Evolutionary conservation across 2,113 vertebrate genomes (phyloP).

Genomic region (Sinocyclocheilus grahami): DNA sequence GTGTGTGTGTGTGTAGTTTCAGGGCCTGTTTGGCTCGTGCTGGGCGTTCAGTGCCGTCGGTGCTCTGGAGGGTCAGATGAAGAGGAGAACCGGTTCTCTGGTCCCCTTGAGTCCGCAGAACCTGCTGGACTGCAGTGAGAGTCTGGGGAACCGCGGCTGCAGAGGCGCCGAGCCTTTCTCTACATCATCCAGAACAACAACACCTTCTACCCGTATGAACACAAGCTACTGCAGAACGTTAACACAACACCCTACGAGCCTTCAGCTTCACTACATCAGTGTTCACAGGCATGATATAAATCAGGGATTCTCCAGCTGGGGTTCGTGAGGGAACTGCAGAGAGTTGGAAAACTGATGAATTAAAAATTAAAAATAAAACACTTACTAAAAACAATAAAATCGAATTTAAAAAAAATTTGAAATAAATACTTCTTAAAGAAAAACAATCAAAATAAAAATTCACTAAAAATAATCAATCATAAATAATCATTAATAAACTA

Average conservation of each 20-base stretch:
- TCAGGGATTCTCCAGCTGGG: background rate
- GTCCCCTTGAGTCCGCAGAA: constrained; percentile 86
- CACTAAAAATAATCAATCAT: too few relatives aligned
- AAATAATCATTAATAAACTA: too few relatives aligned
- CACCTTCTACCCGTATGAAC: constrained; percentile 82
- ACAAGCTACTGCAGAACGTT: constrained; percentile 66
- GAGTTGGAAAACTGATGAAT: too few relatives aligned
- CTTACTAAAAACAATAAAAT: too few relatives aligned
- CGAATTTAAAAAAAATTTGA: too few relatives aligned
- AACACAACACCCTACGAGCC: background rate
- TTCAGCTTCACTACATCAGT: too few relatives aligned
- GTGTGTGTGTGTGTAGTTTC: background rate
- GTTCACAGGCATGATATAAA: too few relatives aligned
- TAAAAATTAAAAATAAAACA: too few relatives aligned
- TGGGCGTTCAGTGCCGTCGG: constrained; percentile 90
- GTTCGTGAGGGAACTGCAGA: too few relatives aligned
- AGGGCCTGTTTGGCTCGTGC: constrained; percentile 84
- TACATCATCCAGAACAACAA: constrained; percentile 83
- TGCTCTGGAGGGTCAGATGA: constrained; percentile 85
- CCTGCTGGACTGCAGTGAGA: constrained; percentile 83
- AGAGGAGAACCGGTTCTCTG: constrained; percentile 74
- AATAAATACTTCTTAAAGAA: too few relatives aligned
- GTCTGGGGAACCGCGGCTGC: constrained; percentile 82
- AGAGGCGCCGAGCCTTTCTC: constrained; percentile 73
- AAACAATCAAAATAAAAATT: too few relatives aligned